Conservation (phyloP, 2,797 vertebrate species). For the Arctocebus calabarensis region DNA sequence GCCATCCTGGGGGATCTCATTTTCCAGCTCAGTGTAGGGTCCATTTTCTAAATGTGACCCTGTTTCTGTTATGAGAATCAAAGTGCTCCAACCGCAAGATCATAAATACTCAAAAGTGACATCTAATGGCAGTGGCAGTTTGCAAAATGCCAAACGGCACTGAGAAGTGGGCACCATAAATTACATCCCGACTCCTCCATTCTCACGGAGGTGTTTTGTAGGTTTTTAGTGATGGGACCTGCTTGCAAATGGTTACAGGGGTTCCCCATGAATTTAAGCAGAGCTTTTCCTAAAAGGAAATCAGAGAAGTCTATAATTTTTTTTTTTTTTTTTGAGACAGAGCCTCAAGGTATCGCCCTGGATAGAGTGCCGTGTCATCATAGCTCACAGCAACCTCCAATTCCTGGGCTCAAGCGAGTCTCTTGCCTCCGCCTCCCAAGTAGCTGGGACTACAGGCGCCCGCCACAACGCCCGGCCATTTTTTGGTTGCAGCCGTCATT, state of each 20-base stretch:
- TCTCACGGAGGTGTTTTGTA: constrained; percentile 71
- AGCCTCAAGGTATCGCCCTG: too few relatives aligned
- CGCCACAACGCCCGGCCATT: too few relatives aligned
- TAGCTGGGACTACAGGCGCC: too few relatives aligned
- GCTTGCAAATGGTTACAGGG: constrained; percentile 80
- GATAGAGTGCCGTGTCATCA: too few relatives aligned
- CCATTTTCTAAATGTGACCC: constrained; percentile 77
- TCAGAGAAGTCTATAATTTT: not conserved
- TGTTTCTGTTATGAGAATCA: constrained; percentile 78
- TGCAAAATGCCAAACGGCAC: constrained; percentile 78
- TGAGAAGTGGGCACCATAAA: constrained; percentile 20
- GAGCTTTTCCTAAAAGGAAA: constrained; percentile 66
- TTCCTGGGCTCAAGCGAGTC: too few relatives aligned
- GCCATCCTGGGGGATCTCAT: constrained; percentile 62
- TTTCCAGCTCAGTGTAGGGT: constrained; percentile 20
- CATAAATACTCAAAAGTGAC: constrained; percentile 78
- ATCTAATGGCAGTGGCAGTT: constrained; percentile 62
- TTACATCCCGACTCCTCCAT: constrained; percentile 63
- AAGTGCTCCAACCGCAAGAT: constrained; percentile 72
- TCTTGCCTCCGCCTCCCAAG: too few relatives aligned
- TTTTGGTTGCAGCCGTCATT: too few relatives aligned
- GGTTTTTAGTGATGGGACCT: constrained; percentile 74
- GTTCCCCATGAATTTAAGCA: constrained; percentile 74
- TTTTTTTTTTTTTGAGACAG: too few relatives aligned
- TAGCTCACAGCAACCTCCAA: too few relatives aligned